A percentile compares a stretch with the other conserved stretches of the same genome.
phyloP scores from a whole-genome alignment of 2,113 vertebrate species.

The Neotoma lepida region DNA sequence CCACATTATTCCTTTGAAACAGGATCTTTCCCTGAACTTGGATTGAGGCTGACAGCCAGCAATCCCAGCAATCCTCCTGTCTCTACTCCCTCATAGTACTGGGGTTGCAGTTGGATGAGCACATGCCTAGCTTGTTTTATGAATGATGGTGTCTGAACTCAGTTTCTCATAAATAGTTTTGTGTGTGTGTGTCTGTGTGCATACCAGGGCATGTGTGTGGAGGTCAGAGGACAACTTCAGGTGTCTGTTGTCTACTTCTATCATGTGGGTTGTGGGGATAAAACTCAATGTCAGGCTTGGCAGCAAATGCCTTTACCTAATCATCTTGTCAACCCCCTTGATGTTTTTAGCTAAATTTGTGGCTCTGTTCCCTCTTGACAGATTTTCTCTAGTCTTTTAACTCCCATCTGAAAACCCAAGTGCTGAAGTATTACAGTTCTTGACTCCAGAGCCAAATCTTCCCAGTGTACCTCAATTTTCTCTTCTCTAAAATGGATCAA shows the following conservation, averaged over 20 bases:
- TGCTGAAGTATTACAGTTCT: neutral
- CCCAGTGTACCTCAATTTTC: neutral
- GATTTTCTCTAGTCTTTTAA: neutral
- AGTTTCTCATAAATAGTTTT: neutral
- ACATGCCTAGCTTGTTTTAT: neutral
- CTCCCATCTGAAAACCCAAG: neutral
- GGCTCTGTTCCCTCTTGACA: neutral
- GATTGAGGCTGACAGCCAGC: neutral
- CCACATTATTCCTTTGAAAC: neutral
- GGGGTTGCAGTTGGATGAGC: neutral
- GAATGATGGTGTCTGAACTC: neutral
- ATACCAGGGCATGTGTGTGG: neutral
- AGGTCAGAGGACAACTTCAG: neutral
- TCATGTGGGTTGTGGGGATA: neutral
- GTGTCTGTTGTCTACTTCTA: neutral
- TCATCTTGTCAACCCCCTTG: neutral
- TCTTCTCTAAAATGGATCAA: neutral
- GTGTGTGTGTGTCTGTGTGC: neutral
- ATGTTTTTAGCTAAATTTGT: rapidly evolving
- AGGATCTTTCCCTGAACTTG: neutral
- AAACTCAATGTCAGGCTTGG: neutral
- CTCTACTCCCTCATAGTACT: neutral
- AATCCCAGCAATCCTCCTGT: neutral
- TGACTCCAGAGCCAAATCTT: neutral
- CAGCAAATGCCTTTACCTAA: neutral